phyloP scores from a whole-genome alignment of 1,140 invertebrate species.

The Ceratosolen solmsi region DNA sequence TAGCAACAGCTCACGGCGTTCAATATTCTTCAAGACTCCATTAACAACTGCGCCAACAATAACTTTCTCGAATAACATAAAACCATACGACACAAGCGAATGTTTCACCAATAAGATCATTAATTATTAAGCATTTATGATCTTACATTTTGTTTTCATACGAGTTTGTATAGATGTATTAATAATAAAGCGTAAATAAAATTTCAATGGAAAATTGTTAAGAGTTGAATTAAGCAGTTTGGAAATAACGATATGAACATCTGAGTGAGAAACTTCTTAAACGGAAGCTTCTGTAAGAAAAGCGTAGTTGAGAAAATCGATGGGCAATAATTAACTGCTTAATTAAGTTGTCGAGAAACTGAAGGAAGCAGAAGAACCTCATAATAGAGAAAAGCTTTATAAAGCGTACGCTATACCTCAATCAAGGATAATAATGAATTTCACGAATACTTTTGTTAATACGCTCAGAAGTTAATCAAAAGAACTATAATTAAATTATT shows the following conservation, averaged over 20 bases:
- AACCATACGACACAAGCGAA: no score
- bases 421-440: conserved; percentile 29
- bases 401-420: not conserved
- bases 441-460: conserved; percentile 25
- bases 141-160: no score
- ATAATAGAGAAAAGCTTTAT: conserved; percentile 38
- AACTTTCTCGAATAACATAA: no score
- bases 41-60: no score
- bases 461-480: conserved; percentile 28
- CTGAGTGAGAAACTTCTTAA: conserved; percentile 37
- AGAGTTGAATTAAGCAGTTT: conserved; percentile 29
- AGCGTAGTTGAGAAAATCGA: conserved; percentile 44
- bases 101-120: no score
- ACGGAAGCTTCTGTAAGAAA: conserved; percentile 43
- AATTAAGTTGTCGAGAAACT: conserved; percentile 40
- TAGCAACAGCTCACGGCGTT: no score
- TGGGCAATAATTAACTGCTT: conserved; percentile 49
- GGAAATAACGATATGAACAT: conserved; percentile 18
- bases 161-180: no score
- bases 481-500: not conserved
- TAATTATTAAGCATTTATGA: no score
- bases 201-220: conserved; percentile 6
- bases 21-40: no score
- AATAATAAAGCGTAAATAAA: not conserved
- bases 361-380: conserved; percentile 42